Conservation (phyloP, 35 echinoderm and acorn worm genomes). For the Nesometra sesokonis region DNA sequence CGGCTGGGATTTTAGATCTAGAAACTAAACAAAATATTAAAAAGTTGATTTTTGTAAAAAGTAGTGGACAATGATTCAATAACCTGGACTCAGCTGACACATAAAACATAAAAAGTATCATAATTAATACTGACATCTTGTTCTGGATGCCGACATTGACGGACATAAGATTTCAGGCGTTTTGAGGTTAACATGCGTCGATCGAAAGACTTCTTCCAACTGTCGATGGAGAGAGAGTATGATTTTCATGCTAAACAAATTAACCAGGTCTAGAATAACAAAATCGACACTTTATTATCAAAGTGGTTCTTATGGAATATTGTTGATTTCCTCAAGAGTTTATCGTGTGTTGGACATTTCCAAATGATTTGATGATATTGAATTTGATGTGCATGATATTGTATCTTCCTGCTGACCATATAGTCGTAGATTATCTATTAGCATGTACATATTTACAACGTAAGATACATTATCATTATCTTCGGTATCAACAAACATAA, state of each 20-base stretch:
- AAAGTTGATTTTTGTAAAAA: neutral
- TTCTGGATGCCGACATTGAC: neutral
- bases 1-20: neutral
- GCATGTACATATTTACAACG: too few species aligned
- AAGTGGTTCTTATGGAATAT: neutral
- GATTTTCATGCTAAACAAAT: neutral
- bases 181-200: neutral
- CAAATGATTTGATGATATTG: neutral
- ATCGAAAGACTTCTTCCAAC: neutral
- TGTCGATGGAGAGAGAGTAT: neutral
- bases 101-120: neutral
- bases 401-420: neutral
- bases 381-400: neutral
- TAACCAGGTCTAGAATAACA: neutral
- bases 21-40: neutral
- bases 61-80: neutral
- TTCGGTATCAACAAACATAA: too few species aligned
- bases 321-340: neutral
- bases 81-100: neutral
- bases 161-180: neutral
- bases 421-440: too few species aligned
- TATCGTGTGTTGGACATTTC: neutral
- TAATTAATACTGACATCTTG: neutral
- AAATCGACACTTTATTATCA: neutral
- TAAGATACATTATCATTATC: too few species aligned